phyloP scores from a whole-genome alignment of 2,113 vertebrate genomes.

The Noctilio leporinus region DNA sequence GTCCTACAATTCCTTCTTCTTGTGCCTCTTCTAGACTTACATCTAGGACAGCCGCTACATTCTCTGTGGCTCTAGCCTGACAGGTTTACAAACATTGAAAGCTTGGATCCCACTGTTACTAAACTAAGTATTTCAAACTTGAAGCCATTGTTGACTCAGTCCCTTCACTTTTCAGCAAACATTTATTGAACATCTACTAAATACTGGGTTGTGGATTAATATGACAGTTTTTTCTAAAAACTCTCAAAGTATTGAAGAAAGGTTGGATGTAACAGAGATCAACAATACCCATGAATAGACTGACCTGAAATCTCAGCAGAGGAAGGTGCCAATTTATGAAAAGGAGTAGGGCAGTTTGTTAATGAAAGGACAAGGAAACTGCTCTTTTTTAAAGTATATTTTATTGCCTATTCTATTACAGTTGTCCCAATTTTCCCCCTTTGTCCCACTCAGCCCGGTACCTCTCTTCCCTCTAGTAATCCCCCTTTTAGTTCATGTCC shows the following conservation, averaged over 20 bases:
- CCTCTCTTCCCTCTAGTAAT: too few relatives aligned
- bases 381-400: too few relatives aligned
- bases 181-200: not conserved
- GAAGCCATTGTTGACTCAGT: not conserved
- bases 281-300: not conserved
- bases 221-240: conserved; percentile 5
- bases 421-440: too few relatives aligned
- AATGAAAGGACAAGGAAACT: not conserved
- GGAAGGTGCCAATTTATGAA: not conserved
- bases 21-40: not conserved
- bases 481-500: too few relatives aligned
- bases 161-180: conserved; percentile 18
- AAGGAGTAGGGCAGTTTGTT: not conserved
- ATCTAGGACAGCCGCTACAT: not conserved
- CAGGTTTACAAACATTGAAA: not conserved
- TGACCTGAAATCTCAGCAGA: not conserved
- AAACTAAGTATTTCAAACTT: conserved; percentile 1
- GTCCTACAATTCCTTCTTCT: not conserved
- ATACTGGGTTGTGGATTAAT: not conserved
- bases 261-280: not conserved
- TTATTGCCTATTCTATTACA: too few relatives aligned
- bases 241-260: not conserved
- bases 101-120: not conserved
- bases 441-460: too few relatives aligned
- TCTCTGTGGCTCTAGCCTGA: not conserved